Conservation (phyloP, 2,113 vertebrate species). For the Mustela nigripes region DNA sequence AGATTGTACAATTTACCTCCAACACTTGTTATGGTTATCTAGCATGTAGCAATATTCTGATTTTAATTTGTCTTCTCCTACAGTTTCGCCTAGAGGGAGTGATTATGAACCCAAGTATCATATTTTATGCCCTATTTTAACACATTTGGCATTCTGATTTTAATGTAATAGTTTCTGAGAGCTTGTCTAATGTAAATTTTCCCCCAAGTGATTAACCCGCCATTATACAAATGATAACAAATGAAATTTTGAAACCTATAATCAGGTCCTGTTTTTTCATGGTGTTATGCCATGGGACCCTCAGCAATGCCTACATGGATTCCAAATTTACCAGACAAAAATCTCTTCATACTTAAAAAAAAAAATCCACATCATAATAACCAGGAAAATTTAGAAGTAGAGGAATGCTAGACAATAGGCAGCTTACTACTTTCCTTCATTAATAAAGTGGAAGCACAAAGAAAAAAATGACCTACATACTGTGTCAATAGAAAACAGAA, state of each 20-base stretch:
- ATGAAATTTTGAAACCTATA: not conserved
- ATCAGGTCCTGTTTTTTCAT: not conserved
- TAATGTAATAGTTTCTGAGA: not conserved
- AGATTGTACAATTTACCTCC: not conserved
- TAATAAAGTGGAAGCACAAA: not conserved
- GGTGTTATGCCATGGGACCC: not conserved
- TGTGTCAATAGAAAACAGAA: not conserved
- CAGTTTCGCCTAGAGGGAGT: not conserved
- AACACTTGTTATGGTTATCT: not conserved
- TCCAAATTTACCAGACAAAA: not conserved
- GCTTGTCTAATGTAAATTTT: constrained; percentile 45
- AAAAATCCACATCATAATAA: not conserved
- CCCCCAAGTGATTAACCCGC: not conserved
- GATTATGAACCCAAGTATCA: not conserved
- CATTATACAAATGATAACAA: constrained; percentile 26
- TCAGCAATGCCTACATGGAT: not conserved
- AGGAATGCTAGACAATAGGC: not conserved
- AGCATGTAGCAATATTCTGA: not conserved
- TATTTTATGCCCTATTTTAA: not conserved
- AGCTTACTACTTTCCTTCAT: not conserved
- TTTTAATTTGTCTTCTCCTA: constrained; percentile 36
- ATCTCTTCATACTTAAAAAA: not conserved
- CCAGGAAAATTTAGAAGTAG: not conserved
- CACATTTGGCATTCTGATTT: not conserved
- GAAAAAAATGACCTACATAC: not conserved